Base-by-base conservation (phyloP, 2,797 vertebrate genomes). In the Monodelphis domestica region DNA sequence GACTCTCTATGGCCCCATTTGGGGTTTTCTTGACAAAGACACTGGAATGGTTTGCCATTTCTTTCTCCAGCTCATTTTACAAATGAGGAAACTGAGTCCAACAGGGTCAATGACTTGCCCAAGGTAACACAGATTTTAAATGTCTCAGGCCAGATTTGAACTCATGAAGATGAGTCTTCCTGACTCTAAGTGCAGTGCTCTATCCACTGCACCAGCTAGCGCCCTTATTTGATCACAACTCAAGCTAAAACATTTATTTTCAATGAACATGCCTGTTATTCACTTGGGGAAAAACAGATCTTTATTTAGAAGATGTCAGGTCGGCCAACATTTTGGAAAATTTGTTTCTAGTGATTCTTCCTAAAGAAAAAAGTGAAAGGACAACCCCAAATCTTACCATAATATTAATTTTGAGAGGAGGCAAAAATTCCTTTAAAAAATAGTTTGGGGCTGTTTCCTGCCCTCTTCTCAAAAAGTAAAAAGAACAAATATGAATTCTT, bases 281-380 rank as follows among this genome's bases (percentile, higher is more conserved):
- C 57, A 52, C 30, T 63, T 56, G 11, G 17, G 21, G 57, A 29
- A 38, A 89, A 90, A 56, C 4, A 88, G 3, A 91, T 90, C 45
- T 89, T 87, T 54, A 87, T 92, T 96, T 93, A 90, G 89, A 91
- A 93, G 94, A 33, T n/a, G 29, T 91, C 91, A 55, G 12, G 88
- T 89, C 2, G 63, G 53, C 59, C 10, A 91, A 52, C 30, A 90
- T 54, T 91, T 92, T 88, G 89, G 30, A 91, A 95, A 95, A 92
- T 95, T 53, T 94, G 53, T 92, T 96, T 97, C 92, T 50, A 92
- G 33, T 94, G 52, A 89, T 92, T 91, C 29, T 7, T 87, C 55
- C 54, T 87, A 89, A 93, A 54, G 88, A 59, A 90, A 97, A 63
- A 33, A 3, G 93, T n/a, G 56, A 89, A 88, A 89, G 93, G 95